Conservation (phyloP, 2,113 vertebrate species). For the Phyllostomus discolor region DNA sequence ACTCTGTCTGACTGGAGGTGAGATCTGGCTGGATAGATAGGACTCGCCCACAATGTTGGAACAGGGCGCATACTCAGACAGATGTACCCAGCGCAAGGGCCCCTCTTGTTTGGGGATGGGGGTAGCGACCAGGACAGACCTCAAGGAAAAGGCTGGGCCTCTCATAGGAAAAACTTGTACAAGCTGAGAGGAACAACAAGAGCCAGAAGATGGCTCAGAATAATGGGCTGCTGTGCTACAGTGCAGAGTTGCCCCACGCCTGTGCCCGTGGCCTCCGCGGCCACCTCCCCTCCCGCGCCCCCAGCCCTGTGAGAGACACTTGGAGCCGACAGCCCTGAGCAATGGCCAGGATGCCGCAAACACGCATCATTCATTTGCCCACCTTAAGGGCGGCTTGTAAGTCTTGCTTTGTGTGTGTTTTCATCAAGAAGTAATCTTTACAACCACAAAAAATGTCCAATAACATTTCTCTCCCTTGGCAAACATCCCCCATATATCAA, state of each 20-base stretch:
- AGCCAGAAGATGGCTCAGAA: not conserved
- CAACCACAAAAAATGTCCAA: conserved; percentile 62
- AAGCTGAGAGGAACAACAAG: not conserved
- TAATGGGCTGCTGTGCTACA: accelerated
- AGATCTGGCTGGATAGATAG: not conserved
- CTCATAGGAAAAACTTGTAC: not conserved
- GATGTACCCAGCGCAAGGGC: not conserved
- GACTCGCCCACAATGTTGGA: not conserved
- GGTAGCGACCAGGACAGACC: not conserved
- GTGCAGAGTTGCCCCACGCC: not conserved
- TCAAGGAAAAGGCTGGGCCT: not conserved
- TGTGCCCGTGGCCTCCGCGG: accelerated
- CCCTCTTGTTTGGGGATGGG: too few relatives aligned
- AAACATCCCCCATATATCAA: conserved; percentile 66
- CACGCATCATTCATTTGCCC: conserved; percentile 67
- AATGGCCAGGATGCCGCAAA: not conserved
- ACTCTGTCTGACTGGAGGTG: not conserved
- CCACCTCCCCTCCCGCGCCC: not conserved
- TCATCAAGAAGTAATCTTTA: conserved; percentile 70
- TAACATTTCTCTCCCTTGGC: conserved; percentile 69
- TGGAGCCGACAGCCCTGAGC: not conserved
- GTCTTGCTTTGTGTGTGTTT: conserved; percentile 68
- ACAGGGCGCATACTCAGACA: not conserved
- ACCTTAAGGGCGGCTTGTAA: conserved; percentile 66
- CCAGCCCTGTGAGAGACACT: not conserved